Conservation (phyloP, 2,797 vertebrate species). For the Botia almorhae region DNA sequence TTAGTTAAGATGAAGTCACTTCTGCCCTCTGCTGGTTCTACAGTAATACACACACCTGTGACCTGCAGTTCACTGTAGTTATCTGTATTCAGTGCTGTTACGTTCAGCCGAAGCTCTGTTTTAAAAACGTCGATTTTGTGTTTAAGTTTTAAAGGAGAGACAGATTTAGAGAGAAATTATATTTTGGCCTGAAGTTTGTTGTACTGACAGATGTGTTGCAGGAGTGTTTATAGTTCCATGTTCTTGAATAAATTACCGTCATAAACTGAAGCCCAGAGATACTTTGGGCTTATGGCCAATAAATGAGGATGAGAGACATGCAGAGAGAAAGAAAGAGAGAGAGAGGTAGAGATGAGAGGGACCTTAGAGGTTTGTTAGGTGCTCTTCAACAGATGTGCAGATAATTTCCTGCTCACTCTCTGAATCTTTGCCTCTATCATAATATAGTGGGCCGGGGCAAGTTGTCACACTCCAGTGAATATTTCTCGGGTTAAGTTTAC, state of each 20-base stretch:
- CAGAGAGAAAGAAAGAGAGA: constrained; percentile 14
- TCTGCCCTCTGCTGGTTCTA: constrained; percentile 49
- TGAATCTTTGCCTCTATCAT: background rate
- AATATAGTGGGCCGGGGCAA: background rate
- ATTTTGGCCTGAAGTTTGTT: background rate
- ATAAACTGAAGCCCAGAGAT: constrained; percentile 31
- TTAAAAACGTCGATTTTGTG: background rate
- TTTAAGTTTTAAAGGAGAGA: background rate
- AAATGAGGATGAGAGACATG: constrained; percentile 37
- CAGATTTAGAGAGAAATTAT: background rate
- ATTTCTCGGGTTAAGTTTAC: background rate
- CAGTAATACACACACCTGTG: background rate
- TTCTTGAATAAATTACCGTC: constrained; percentile 39
- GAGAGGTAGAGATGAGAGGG: constrained; percentile 19
- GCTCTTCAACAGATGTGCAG: constrained; percentile 66
- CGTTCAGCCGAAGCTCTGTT: background rate
- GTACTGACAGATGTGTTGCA: background rate
- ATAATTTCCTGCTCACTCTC: constrained; percentile 46
- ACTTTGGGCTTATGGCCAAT: constrained; percentile 66
- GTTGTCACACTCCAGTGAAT: background rate
- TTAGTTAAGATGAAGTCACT: background rate
- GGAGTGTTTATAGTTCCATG: constrained; percentile 35
- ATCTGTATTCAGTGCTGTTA: background rate
- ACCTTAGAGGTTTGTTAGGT: constrained; percentile 56
- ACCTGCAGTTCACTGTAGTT: background rate